Base-by-base conservation (phyloP, 2,797 vertebrate genomes). In the Cichlasoma orientale region DNA sequence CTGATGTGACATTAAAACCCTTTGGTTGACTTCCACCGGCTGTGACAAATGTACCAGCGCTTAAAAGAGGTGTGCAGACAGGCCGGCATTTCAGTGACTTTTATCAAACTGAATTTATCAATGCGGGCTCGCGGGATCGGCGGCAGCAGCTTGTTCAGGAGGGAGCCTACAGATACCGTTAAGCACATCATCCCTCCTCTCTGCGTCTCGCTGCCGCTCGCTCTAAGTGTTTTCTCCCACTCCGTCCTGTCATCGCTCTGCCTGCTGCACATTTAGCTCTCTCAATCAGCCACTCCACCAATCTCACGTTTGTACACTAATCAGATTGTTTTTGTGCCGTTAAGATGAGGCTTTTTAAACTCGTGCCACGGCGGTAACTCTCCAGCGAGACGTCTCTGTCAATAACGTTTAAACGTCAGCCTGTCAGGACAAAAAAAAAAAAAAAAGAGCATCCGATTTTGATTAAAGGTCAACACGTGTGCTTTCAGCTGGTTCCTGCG, bases 101-200 rank as follows among this genome's bases (percentile, higher is more conserved):
- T 93, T 95, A 94, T 94, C 94, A 94, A 94, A 92, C 90, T 76
- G 90, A 92, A 95, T 94, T 94, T 93, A 95, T 95, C 93, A 93
- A 85, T 85, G 87, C 90, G 50, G 89, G 85, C 91, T 92, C 90
- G 89, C 91, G 82, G 92, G 93, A 94, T 94, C 91, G 92, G 92
- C 90, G 91, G 90, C 92, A 94, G 93, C 90, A 90, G 93, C 94
- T 92, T 94, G 94, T 95, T 94, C 92, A 88, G 93, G 91, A 89
- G 88, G 94, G 93, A 94, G 93, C 91, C 93, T 88, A 92, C 92
- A 94, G 95, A 95, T 95, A 95, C 79, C 79, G 92, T 94, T 95
- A 95, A 95, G 94, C 93, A 94, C 94, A 95, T 95, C 94, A 93
- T 93, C 88, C 88, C 89, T 91, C 89, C 90, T 90, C 85, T 86